Conservation (phyloP, 1,140 invertebrate species). For the Hycleus phaleratus region DNA sequence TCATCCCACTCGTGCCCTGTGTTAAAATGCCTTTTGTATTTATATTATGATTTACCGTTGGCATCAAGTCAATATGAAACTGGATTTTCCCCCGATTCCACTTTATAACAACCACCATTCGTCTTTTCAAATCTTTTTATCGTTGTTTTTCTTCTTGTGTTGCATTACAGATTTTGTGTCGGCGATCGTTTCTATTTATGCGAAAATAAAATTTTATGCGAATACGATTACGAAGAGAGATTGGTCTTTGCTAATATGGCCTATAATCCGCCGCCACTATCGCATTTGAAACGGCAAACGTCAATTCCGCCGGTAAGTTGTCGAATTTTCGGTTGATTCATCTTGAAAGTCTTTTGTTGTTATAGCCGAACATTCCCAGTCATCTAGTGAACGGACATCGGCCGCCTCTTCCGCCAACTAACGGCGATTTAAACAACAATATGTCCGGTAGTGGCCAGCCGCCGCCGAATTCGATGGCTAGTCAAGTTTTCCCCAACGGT, state of each 20-base stretch:
- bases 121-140: not conserved
- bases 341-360: not conserved
- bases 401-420: conserved; percentile 32
- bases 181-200: conserved; percentile 93
- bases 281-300: conserved; percentile 70
- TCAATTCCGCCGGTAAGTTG: conserved; percentile 38
- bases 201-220: conserved; percentile 95
- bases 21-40: conserved; percentile 25
- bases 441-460: conserved; percentile 35
- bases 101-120: not conserved
- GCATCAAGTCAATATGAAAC: conserved; percentile 18
- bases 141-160: conserved; percentile 14
- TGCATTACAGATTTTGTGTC: conserved; percentile 79
- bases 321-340: not conserved
- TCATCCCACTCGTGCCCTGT: too few species aligned
- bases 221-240: conserved; percentile 93
- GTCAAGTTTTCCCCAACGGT: conserved; percentile 29
- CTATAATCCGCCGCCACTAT: conserved; percentile 76
- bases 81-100: conserved; percentile 10
- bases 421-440: conserved; percentile 40
- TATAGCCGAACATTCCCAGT: conserved; percentile 36
- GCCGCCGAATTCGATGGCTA: conserved; percentile 31
- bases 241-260: conserved; percentile 87
- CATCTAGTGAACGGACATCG: conserved; percentile 39
- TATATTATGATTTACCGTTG: conserved; percentile 12